Evolutionary conservation across 2,888 invertebrate genomes (phyloP), one percentile per base, ranked within the genome.

Genomic region (Andrena hattorfiana): DNA sequence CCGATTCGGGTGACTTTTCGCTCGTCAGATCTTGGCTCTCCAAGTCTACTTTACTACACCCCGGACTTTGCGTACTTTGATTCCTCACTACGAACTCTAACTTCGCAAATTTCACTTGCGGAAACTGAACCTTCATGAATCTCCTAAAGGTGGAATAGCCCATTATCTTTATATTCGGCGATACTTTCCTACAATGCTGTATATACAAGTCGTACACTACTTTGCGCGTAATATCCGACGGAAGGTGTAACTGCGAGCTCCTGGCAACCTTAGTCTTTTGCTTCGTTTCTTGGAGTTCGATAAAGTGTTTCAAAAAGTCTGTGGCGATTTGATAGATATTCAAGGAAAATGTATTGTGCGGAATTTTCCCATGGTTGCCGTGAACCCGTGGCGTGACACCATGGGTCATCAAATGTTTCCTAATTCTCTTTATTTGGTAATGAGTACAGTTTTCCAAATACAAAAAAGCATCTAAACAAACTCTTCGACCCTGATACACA

Each of bases 111-210:
- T 96, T 97, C 4, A 97, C 96, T 89, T 97, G 96, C 0, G 97
- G 97, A 93, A 97, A 97, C 91, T 97, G 97, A 89, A 97, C 97
- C 92, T 97, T 97, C 96, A 97, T 96, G 91, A 97, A 97, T 89
- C 97, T 96, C 83, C 97, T 95, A 94, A 97, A 97, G 10, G 97
- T 97, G 1, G 97, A 97, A 90, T 97, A 97, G 0, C 97, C 97
- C 97, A 97, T 97, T 20, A 97, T 94, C 93, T 97, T 97, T 16
- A 96, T 96, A 72, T 96, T 96, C 0, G 96, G 96, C 89, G 96
- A 96, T 70, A 96, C 93, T 85, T 96, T 96, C 91, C 96, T 96
- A 82, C 97, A 97, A 91, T 96, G 97, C 88, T 97, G 96, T 90
- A 96, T 96, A 91, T 97, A 97, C 59, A 96, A 96, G 90, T 97